Evolutionary conservation across 2,797 vertebrate species (phyloP).

Genomic region (Molothrus ater): DNA sequence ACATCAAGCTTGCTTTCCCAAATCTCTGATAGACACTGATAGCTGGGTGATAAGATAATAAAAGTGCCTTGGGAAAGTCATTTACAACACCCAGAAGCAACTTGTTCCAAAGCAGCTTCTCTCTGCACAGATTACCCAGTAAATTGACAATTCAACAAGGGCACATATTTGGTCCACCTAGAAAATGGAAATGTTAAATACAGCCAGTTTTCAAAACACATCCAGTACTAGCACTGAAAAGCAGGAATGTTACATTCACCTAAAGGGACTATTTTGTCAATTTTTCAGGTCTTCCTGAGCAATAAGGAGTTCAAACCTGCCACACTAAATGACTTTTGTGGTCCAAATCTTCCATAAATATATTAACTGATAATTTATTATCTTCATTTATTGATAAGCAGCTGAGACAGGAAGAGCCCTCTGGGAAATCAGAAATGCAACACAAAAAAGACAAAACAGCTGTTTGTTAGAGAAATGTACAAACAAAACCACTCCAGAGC

Average conservation of each 20-base stretch:
- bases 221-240: neutral
- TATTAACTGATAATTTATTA: neutral
- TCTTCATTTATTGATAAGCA: neutral
- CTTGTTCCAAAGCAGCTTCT: neutral
- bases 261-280: neutral
- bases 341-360: neutral
- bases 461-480: neutral
- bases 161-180: neutral
- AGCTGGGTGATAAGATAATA: neutral
- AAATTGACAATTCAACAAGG: neutral
- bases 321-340: neutral
- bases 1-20: neutral
- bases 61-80: neutral
- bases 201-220: neutral
- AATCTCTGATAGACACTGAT: neutral
- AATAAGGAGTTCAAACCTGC: neutral
- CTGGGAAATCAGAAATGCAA: neutral
- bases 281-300: neutral
- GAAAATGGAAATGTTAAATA: neutral
- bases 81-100: neutral
- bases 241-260: neutral
- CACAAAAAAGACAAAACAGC: neutral
- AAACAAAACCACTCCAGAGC: neutral
- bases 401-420: neutral
- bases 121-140: neutral